Evolutionary conservation across 1,140 invertebrate species (phyloP), one percentile per base, ranked within the genome.

Genomic region (Rhagoletis zephyria): DNA sequence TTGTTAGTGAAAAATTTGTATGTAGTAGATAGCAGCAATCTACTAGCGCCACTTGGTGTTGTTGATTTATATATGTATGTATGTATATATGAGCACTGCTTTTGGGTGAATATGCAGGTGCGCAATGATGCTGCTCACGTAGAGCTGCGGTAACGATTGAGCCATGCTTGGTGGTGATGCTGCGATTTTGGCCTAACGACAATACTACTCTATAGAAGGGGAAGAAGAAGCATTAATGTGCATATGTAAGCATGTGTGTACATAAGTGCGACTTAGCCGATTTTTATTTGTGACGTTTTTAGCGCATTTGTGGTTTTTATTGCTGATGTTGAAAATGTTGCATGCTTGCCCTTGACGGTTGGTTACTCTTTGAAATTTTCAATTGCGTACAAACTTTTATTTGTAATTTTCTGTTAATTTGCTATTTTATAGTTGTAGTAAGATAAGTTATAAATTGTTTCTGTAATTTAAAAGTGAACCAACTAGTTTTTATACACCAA

Each of bases 251-350:
- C 30, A 30, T 30, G 30, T 30, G 30, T 30, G 30, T 30, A 30
- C 30, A 51, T 42, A 45, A 85, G 10, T 42, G 16, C 42, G 85
- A 40, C 14, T 85, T 85, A 63, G 51, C 12, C 19, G 59, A 85
- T 59, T 85, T 85, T 85, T 59, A 85, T 85, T 59, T 60, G 85
- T 61, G 85, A 61, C 85, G 56, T 63, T 85, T 61, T 85, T 61
- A 48, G 56, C 19, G 30, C 42, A 9, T 81, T 56, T 74, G 10
- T 45, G 16, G 4, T 81, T 19, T 67, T 12, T 77, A 77, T 45
- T 48, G 42, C 70, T 6, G 7, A 42, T 4, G 10, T 81, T 81
- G 74, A 19, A 56, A 81, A 56, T 51, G 48, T n/a, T 12, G 51
- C 45, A 81, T 56, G 48, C 5, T 9, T 81, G 74, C 48, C 74